Conservation (phyloP, 2,113 vertebrate genomes). For the Pelodiscus sinensis region DNA sequence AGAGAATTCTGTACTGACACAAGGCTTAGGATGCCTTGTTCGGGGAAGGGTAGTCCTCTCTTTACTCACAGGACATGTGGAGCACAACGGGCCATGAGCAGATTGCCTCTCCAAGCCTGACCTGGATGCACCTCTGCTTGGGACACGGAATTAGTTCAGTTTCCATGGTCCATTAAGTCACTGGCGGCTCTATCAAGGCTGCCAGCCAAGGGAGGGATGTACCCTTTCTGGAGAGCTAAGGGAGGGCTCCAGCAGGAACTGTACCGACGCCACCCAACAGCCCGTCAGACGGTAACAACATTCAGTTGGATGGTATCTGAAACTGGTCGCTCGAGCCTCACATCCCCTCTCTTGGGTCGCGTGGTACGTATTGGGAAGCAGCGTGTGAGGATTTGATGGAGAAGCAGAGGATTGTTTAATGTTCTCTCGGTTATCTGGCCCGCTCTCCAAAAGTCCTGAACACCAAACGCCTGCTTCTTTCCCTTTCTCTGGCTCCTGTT, state of each 20-base stretch:
- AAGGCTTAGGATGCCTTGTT: background rate
- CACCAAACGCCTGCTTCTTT: background rate
- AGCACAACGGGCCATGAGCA: background rate
- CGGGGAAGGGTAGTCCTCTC: background rate
- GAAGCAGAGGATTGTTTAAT: background rate
- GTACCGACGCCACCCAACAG: conserved; percentile 63
- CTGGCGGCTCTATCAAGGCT: conserved; percentile 40
- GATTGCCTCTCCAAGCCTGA: conserved; percentile 3
- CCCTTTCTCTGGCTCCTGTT: background rate
- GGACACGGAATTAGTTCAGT: conserved; percentile 23
- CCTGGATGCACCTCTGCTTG: background rate
- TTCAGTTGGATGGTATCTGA: conserved; percentile 46
- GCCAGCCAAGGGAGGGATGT: conserved; percentile 50
- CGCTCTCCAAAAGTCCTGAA: background rate
- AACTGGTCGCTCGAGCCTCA: conserved; percentile 11
- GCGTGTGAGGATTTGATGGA: background rate
- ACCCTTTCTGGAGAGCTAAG: conserved; percentile 58
- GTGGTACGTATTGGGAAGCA: background rate
- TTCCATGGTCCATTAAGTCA: conserved; percentile 36
- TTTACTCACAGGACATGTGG: background rate
- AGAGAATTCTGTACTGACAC: background rate
- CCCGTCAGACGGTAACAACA: conserved; percentile 9
- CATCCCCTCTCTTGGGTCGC: background rate
- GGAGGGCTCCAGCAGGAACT: conserved; percentile 51
- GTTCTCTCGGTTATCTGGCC: background rate